Evolutionary conservation across 1,140 invertebrate genomes (phyloP).

Genomic region (Oscheius sp.): DNA sequence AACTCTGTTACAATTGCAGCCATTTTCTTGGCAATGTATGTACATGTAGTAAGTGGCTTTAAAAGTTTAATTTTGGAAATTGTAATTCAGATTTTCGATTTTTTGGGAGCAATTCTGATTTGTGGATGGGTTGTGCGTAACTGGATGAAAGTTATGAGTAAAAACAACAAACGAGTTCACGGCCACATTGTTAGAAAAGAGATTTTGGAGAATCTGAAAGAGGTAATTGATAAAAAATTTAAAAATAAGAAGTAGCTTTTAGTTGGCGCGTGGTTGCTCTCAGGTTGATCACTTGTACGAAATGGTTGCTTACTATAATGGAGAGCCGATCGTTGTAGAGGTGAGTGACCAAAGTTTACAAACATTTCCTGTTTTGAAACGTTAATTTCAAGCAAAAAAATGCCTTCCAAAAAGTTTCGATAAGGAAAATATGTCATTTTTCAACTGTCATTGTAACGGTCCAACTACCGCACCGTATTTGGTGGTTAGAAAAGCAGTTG

Average conservation of each 20-base stretch:
- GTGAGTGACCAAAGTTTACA: too few species aligned
- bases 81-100: slow-evolving; percentile 11
- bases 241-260: too few species aligned
- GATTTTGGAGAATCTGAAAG: background rate
- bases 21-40: background rate
- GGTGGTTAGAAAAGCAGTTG: too few species aligned
- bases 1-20: slow-evolving; percentile 8
- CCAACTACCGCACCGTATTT: too few species aligned
- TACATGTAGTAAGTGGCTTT: background rate
- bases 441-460: too few species aligned
- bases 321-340: background rate
- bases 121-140: slow-evolving; percentile 9
- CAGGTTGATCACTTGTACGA: background rate
- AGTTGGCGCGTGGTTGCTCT: background rate
- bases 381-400: too few species aligned
- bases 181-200: background rate
- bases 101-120: slow-evolving; percentile 5
- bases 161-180: background rate
- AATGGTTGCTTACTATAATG: background rate
- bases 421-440: too few species aligned
- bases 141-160: slow-evolving; percentile 9
- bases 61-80: background rate
- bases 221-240: too few species aligned
- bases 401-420: too few species aligned
- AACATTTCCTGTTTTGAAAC: too few species aligned